Evolutionary conservation across 2,888 invertebrate genomes (phyloP).

Genomic region (Aplocera efformata): DNA sequence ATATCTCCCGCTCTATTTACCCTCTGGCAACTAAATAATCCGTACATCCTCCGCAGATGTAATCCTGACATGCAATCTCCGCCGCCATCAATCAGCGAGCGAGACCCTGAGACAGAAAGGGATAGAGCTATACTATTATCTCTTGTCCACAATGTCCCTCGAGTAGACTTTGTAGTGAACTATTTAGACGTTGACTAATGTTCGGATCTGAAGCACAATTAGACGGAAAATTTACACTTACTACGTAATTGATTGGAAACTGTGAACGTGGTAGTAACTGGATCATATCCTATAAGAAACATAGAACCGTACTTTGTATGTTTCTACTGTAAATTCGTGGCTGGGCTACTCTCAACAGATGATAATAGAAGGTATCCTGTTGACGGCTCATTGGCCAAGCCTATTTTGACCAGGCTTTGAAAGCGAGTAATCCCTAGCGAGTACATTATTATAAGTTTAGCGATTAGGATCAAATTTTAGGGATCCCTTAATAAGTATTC

Average conservation of each 20-base stretch:
- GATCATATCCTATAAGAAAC: too few relatives aligned
- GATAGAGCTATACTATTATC: constrained; percentile 15
- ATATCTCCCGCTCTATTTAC: constrained; percentile 59
- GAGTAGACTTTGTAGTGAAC: constrained; percentile 11
- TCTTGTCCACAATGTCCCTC: constrained; percentile 12
- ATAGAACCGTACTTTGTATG: too few relatives aligned
- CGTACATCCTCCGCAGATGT: constrained; percentile 72
- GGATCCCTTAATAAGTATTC: too few relatives aligned
- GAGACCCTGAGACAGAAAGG: constrained; percentile 12
- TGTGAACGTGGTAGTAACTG: neutral
- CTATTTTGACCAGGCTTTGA: too few relatives aligned
- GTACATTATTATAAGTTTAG: too few relatives aligned
- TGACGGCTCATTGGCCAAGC: too few relatives aligned
- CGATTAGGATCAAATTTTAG: too few relatives aligned
- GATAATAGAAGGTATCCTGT: too few relatives aligned
- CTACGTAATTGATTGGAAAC: neutral
- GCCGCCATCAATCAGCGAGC: constrained; percentile 66
- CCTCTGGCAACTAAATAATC: constrained; percentile 67
- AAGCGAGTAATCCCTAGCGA: too few relatives aligned
- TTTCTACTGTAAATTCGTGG: too few relatives aligned
- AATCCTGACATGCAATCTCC: constrained; percentile 78
- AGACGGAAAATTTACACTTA: neutral
- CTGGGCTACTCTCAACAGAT: too few relatives aligned
- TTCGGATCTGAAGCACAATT: neutral
- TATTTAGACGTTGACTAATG: constrained; percentile 17